These are phyloP conservation scores for Ophioninae sp. DNA, from an alignment of 2,888 invertebrate species.

Conservation along the genomic window DNA sequence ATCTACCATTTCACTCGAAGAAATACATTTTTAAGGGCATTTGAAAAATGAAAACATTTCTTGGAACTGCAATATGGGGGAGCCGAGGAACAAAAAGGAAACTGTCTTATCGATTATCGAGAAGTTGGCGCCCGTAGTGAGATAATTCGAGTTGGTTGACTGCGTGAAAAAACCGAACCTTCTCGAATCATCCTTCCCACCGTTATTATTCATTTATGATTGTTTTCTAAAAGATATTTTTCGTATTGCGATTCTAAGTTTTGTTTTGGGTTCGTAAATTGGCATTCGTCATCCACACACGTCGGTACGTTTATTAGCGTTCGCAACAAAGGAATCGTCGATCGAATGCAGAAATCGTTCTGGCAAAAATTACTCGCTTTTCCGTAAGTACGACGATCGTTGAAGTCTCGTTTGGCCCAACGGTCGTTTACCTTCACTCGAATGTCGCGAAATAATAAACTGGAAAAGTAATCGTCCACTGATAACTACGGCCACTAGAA, in stretches of 20 bases:
- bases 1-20: no score
- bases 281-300: conserved; percentile 71
- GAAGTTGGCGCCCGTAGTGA: background rate
- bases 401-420: conserved; percentile 40
- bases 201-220: background rate
- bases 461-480: conserved; percentile 40
- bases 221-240: conserved; percentile 25
- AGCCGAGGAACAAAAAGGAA: background rate
- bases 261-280: conserved; percentile 73
- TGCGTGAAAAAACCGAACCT: background rate
- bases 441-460: conserved; percentile 18
- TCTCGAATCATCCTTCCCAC: background rate
- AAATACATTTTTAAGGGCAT: background rate
- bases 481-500: conserved; percentile 74
- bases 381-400: conserved; percentile 77
- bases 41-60: background rate
- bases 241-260: conserved; percentile 68
- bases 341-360: conserved; percentile 69
- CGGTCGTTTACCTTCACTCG: conserved; percentile 29
- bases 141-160: background rate
- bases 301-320: conserved; percentile 68
- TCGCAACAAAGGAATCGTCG: conserved; percentile 75
- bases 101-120: background rate
- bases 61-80: background rate
- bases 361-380: conserved; percentile 70